Evolutionary conservation across 2,113 vertebrate species (phyloP).

Genomic region (Gorsachius goisagi): DNA sequence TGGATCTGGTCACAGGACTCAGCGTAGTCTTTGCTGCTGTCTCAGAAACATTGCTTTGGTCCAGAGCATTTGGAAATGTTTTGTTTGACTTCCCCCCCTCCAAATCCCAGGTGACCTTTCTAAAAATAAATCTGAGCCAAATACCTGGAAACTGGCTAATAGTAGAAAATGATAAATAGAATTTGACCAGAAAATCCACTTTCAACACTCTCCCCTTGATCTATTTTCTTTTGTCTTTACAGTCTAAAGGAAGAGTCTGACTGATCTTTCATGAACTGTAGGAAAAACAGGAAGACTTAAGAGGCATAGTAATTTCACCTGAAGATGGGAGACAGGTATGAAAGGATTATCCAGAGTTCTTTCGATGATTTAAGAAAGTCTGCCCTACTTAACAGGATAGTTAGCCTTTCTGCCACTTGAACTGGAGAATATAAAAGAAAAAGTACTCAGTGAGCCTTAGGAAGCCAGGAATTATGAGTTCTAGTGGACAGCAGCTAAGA

Average conservation of each 20-base stretch:
- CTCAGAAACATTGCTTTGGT: not conserved
- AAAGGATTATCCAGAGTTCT: constrained; percentile 42
- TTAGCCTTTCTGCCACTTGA: not conserved
- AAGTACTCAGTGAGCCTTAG: not conserved
- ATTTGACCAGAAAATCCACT: constrained; percentile 39
- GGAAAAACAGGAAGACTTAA: constrained; percentile 31
- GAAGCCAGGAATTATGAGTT: constrained; percentile 16
- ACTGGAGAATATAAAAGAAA: not conserved
- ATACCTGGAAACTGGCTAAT: not conserved
- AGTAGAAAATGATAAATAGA: not conserved
- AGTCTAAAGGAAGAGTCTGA: constrained; percentile 1
- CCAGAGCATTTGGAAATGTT: not conserved
- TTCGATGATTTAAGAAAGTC: not conserved
- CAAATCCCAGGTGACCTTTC: not conserved
- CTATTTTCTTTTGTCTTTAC: constrained; percentile 13
- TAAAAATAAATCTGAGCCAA: not conserved
- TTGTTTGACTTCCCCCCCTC: not conserved
- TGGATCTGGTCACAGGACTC: not conserved
- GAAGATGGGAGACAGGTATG: constrained; percentile 30
- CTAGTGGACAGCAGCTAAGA: not conserved
- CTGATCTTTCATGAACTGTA: constrained; percentile 14
- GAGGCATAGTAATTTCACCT: constrained; percentile 19
- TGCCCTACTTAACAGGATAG: constrained; percentile 37
- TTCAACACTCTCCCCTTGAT: not conserved
- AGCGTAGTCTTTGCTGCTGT: not conserved